Conservation (phyloP, 2,113 vertebrate species). For the Speoplatyrhinus poulsoni region DNA sequence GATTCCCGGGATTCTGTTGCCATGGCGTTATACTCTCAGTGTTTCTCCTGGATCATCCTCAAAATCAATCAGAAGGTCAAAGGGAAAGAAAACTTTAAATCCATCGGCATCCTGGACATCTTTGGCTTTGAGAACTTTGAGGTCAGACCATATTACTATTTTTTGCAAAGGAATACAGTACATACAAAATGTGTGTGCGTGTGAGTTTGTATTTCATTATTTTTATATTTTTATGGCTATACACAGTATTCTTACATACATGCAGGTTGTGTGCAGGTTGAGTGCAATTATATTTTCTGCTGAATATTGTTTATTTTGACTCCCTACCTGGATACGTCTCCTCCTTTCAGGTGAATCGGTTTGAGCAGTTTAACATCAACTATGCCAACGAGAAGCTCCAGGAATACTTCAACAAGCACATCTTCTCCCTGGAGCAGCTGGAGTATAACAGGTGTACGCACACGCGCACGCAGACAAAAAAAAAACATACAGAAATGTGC, state of each 20-base stretch:
- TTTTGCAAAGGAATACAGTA: too few relatives aligned
- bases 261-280: too few relatives aligned
- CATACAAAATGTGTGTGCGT: background rate
- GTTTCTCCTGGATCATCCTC: slow-evolving; percentile 91
- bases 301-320: background rate
- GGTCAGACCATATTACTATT: slow-evolving; percentile 63
- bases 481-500: too few relatives aligned
- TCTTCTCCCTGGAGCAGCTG: slow-evolving; percentile 92
- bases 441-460: slow-evolving; percentile 88
- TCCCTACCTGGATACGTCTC: slow-evolving; percentile 1
- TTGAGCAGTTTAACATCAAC: slow-evolving; percentile 95
- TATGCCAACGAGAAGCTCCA: slow-evolving; percentile 94
- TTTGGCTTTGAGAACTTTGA: slow-evolving; percentile 94
- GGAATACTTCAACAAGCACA: slow-evolving; percentile 95
- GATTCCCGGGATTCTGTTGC: slow-evolving; percentile 90
- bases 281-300: background rate
- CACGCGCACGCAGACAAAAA: too few relatives aligned
- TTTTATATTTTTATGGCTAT: too few relatives aligned
- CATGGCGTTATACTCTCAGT: slow-evolving; percentile 92
- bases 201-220: background rate
- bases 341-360: slow-evolving; percentile 84
- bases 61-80: slow-evolving; percentile 90
- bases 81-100: slow-evolving; percentile 92
- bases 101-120: slow-evolving; percentile 93
- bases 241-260: too few relatives aligned